Evolutionary conservation across 2,797 vertebrate species (phyloP).

Genomic region (Cuculus canorus): DNA sequence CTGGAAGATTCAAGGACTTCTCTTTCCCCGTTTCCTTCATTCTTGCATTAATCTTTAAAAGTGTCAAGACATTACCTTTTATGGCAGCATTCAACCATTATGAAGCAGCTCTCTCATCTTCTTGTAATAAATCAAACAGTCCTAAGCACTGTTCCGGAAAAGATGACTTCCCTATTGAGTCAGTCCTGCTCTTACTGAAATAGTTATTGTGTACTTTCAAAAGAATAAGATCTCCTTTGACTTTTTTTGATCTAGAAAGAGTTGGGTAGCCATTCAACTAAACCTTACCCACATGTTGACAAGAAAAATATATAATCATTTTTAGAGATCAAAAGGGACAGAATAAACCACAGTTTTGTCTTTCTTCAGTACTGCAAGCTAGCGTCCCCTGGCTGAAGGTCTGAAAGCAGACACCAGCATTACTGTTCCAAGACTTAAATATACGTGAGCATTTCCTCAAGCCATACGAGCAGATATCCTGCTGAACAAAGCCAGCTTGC

Average conservation of each 20-base stretch:
- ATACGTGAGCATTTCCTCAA: background rate
- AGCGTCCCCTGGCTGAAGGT: background rate
- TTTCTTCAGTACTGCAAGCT: background rate
- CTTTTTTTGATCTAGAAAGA: background rate
- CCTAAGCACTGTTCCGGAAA: slow-evolving; percentile 15
- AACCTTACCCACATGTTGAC: background rate
- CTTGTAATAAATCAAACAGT: slow-evolving; percentile 5
- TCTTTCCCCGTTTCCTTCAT: background rate
- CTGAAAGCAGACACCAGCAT: background rate
- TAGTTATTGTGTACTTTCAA: background rate
- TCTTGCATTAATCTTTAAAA: slow-evolving; percentile 4
- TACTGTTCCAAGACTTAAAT: background rate
- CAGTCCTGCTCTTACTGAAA: background rate
- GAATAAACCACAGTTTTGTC: background rate
- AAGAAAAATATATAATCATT: background rate
- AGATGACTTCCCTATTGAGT: background rate
- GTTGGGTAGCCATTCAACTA: background rate
- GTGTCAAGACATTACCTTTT: background rate
- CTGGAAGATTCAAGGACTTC: slow-evolving; percentile 9
- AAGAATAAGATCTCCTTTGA: background rate
- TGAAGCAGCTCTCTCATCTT: background rate
- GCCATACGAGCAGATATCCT: background rate
- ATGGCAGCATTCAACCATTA: background rate
- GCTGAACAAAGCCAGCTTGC: background rate
- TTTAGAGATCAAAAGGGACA: background rate